Evolutionary conservation across 2,797 vertebrate species (phyloP), one percentile per base, ranked within the genome.

Genomic region (Sciaenops ocellatus): DNA sequence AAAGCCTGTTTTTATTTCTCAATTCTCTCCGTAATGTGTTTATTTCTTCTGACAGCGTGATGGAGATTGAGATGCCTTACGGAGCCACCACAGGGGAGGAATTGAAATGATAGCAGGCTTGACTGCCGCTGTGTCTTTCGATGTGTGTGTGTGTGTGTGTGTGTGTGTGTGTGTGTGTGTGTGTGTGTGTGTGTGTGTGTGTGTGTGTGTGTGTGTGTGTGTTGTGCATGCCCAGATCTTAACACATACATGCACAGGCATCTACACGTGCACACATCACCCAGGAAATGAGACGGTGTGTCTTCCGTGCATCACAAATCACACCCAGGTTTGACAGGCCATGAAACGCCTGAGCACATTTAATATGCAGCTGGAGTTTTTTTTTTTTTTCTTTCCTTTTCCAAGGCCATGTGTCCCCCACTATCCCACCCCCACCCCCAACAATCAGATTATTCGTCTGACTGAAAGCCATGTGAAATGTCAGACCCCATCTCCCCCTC

Each of bases 301-400:
- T 87, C 84, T 90, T 84, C 76, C 1, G 51, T 69, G 85, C 71
- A 62, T 83, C 82, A 71, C 85, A 84, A 91, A 88, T 89, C 82
- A 88, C 82, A 78, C 63, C 62, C 77, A 70, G 78, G 80, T 82
- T 75, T 93, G 85, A 89, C 87, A 84, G 88, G 80, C 86, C 71
- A 73, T 90, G 86, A 92, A 92, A 89, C 65, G 85, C 89, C 84
- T 76, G 81, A 80, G 68, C 80, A 84, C 86, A 84, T 92, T 92
- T 92, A 89, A 90, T 87, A 90, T 90, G 86, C 87, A 84, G 84
- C 81, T 72, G 62, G 73, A 73, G 77, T 82, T 71, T 74, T 76
- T 82, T 73, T 79, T 48, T 26, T 47, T 56, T 28, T 51, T 26
- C 42, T 84, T 71, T 68, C 69, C 11, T 28, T 67, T 72, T 69